Percentiles rank a stretch among this genome's conserved stretches.
These are phyloP conservation scores for Engystomops pustulosus DNA, from an alignment of 2,113 vertebrate species.

Conservation along the genomic window DNA sequence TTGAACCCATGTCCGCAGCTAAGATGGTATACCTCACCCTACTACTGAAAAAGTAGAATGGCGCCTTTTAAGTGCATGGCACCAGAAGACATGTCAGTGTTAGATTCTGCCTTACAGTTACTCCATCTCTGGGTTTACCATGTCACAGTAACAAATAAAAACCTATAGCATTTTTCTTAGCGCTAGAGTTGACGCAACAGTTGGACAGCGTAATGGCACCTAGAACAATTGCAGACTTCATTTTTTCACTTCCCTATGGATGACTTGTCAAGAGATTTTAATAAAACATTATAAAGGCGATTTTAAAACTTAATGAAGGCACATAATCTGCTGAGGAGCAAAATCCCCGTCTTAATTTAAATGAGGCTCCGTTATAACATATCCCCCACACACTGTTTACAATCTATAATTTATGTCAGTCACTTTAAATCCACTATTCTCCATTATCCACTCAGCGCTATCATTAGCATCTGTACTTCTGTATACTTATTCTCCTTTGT, in stretches of 20 bases:
- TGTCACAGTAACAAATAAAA: background rate
- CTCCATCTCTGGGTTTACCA: background rate
- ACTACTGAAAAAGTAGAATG: too few relatives aligned
- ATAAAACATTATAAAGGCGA: conserved; percentile 81
- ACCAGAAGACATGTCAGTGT: too few relatives aligned
- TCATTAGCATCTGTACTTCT: conserved; percentile 81
- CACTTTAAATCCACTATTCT: conserved; percentile 87
- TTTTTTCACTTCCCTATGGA: conserved; percentile 64
- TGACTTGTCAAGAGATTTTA: conserved; percentile 76
- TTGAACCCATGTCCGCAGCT: too few relatives aligned
- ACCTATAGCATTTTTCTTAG: background rate
- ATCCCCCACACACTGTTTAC: conserved; percentile 89
- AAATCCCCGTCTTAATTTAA: conserved; percentile 86
- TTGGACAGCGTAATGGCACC: conserved; percentile 42
- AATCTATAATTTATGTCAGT: conserved; percentile 92
- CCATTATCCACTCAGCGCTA: conserved; percentile 90
- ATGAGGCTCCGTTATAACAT: conserved; percentile 80
- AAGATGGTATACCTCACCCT: too few relatives aligned
- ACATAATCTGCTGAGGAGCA: conserved; percentile 77
- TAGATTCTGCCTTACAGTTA: background rate
- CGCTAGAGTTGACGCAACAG: background rate
- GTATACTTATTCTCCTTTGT: conserved; percentile 69
- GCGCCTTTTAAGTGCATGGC: too few relatives aligned
- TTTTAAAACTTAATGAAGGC: conserved; percentile 85
- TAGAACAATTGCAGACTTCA: conserved; percentile 23